phyloP scores from a whole-genome alignment of 2,797 vertebrate species.

The Saxicola maurus region DNA sequence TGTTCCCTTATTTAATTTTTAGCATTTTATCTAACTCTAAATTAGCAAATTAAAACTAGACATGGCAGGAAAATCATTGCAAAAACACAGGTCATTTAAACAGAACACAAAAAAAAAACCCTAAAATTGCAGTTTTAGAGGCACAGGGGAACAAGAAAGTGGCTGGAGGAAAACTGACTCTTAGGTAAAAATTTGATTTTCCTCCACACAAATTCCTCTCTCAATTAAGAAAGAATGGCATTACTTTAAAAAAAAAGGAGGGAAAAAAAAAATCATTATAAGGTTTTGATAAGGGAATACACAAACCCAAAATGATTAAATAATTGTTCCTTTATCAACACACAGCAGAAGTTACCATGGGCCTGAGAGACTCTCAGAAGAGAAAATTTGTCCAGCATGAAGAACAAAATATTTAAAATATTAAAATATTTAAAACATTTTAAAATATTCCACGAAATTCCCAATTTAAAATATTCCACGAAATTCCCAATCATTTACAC shows the following conservation, averaged over 20 bases:
- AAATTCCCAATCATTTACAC: neutral
- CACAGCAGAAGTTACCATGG: neutral
- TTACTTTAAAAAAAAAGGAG: neutral
- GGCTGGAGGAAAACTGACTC: neutral
- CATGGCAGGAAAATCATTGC: neutral
- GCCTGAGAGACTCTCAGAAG: neutral
- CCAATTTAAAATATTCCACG: neutral
- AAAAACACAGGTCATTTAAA: neutral
- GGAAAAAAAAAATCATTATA: neutral
- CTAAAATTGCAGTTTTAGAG: neutral
- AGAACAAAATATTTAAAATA: too few relatives aligned
- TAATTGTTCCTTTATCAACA: neutral
- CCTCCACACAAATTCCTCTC: neutral
- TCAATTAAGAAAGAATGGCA: neutral
- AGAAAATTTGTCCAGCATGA: neutral
- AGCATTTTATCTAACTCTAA: neutral
- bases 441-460: neutral
- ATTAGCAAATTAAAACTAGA: neutral
- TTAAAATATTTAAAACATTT: too few relatives aligned
- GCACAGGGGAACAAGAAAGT: neutral
- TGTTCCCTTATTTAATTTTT: neutral
- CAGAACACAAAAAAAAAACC: neutral
- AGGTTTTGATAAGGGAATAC: neutral
- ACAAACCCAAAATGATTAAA: neutral
- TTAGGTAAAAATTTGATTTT: neutral